Conservation (phyloP, 2,888 invertebrate genomes). For the Odontocolon sp. region DNA sequence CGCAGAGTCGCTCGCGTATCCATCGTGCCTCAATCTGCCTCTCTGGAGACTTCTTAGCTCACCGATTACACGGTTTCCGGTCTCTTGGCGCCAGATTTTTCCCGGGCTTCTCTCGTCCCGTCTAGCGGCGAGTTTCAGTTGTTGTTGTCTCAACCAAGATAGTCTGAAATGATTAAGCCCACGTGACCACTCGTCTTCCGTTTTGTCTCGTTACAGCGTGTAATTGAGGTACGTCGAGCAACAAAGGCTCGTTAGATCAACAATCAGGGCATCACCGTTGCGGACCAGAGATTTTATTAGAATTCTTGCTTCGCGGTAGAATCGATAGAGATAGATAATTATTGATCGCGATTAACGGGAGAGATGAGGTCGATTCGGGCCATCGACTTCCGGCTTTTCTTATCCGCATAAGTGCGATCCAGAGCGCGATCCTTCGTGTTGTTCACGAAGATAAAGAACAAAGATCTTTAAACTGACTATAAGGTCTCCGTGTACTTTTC, state of each 20-base stretch:
- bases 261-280: conserved; percentile 50
- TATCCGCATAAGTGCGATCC: no score
- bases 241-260: conserved; percentile 45
- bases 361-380: no score
- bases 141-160: conserved; percentile 91
- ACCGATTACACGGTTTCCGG: conserved; percentile 85
- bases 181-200: not conserved
- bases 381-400: no score
- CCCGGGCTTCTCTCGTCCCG: conserved; percentile 84
- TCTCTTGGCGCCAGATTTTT: conserved; percentile 87
- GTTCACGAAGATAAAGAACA: no score
- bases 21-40: conserved; percentile 84
- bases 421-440: no score
- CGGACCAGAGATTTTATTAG: conserved; percentile 31
- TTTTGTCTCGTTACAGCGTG: conserved; percentile 4
- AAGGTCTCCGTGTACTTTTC: no score
- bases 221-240: conserved; percentile 35
- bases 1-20: conserved; percentile 90
- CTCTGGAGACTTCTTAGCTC: conserved; percentile 83
- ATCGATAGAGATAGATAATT: not conserved
- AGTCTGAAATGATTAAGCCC: conserved; percentile 68
- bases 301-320: not conserved
- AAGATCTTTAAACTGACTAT: no score
- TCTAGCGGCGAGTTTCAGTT: conserved; percentile 90
- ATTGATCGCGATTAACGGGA: not conserved